Conservation (phyloP, 2,113 vertebrate genomes). For the Onychostoma macrolepis region DNA sequence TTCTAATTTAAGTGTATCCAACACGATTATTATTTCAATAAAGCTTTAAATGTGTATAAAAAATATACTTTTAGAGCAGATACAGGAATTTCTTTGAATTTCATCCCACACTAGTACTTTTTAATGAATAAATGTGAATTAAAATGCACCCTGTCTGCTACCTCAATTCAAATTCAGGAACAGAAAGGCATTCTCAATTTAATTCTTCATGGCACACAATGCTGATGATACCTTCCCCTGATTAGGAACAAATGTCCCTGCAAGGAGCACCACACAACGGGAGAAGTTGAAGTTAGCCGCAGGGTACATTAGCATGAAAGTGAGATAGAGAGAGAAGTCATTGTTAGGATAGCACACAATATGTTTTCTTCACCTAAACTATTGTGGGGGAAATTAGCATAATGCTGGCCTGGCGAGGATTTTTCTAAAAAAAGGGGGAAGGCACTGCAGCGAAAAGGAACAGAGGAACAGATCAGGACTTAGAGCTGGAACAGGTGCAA, state of each 20-base stretch:
- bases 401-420: slow-evolving; percentile 54
- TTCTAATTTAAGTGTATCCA: background rate
- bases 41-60: background rate
- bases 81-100: background rate
- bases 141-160: background rate
- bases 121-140: background rate
- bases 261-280: slow-evolving; percentile 53
- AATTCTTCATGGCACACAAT: background rate
- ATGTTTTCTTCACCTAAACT: slow-evolving; percentile 62
- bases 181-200: background rate
- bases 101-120: too few relatives aligned
- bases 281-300: slow-evolving; percentile 45
- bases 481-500: slow-evolving; percentile 76
- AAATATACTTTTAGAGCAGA: background rate
- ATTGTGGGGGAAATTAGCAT: slow-evolving; percentile 67
- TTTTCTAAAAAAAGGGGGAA: slow-evolving; percentile 55
- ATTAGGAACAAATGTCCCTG: slow-evolving; percentile 25
- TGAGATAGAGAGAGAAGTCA: slow-evolving; percentile 37
- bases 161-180: slow-evolving; percentile 19
- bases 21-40: background rate
- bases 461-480: slow-evolving; percentile 51
- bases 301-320: slow-evolving; percentile 58
- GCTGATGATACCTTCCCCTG: slow-evolving; percentile 4
- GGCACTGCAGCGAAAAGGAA: slow-evolving; percentile 41
- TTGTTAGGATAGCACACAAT: slow-evolving; percentile 60